These are phyloP conservation scores for Phaedon cochleariae DNA, from an alignment of 2,888 invertebrate genomes.

Conservation along the genomic window DNA sequence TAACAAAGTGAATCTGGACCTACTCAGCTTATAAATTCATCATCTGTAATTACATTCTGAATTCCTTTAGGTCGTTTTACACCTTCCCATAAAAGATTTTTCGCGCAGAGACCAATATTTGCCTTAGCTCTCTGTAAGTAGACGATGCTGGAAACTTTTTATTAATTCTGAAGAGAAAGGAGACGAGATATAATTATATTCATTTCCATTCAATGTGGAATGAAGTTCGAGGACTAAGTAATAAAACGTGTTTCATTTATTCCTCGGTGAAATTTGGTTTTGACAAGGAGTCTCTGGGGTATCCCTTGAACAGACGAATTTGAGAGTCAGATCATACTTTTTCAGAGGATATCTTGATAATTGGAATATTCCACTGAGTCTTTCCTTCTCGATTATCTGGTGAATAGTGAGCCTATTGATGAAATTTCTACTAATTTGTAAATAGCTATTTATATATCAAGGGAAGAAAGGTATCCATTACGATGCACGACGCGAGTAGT, in stretches of 20 bases:
- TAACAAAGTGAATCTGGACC: too few species aligned
- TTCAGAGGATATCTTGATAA: background rate
- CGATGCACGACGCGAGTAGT: too few species aligned
- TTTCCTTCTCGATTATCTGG: too few species aligned
- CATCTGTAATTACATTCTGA: too few species aligned
- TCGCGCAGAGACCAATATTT: slow-evolving; percentile 32
- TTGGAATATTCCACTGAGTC: background rate
- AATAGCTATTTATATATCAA: too few species aligned
- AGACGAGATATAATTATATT: slow-evolving; percentile 43
- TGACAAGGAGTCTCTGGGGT: background rate
- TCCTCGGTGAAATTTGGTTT: slow-evolving; percentile 24
- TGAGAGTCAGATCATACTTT: background rate
- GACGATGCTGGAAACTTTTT: slow-evolving; percentile 24
- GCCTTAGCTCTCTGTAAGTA: slow-evolving; percentile 18
- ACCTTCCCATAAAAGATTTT: slow-evolving; percentile 23
- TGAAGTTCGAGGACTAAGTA: slow-evolving; percentile 39
- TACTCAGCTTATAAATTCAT: too few species aligned
- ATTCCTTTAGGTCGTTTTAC: slow-evolving; percentile 21
- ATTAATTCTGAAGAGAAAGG: slow-evolving; percentile 27
- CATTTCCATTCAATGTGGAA: slow-evolving; percentile 45
- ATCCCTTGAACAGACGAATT: background rate
- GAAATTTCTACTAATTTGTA: too few species aligned
- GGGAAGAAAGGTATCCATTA: too few species aligned
- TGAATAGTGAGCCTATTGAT: too few species aligned
- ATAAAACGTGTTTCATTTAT: slow-evolving; percentile 42